Evolutionary conservation across 2,888 invertebrate species (phyloP), one percentile per base, ranked within the genome.

Genomic region (Lasioglossum marginatum): DNA sequence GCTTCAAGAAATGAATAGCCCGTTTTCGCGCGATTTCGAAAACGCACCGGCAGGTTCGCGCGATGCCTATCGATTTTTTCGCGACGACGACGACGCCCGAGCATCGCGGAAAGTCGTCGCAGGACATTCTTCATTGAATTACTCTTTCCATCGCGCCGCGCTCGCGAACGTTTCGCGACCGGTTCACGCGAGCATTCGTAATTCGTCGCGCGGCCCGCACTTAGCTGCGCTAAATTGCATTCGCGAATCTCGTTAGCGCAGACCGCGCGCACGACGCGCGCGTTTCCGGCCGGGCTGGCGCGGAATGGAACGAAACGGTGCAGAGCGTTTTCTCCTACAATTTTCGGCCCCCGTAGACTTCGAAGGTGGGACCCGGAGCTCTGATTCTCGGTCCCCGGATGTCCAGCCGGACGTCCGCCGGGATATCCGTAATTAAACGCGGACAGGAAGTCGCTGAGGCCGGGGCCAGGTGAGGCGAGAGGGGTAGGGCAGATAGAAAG

Each of bases 201-300:
- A 91, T 91, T 91, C 89, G 89, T 89, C 91, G 87, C 91, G 87
- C 85, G 75, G 86, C 88, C 88, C 88, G 91, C 93, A 90, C 91
- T 93, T 93, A 91, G 91, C 89, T 91, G 88, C 88, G 92, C 88
- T 79, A 93, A 93, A 93, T 93, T 93, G 92, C 92, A 85, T 92
- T 89, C 90, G 89, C 86, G 92, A 92, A 93, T 93, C 91, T 92
- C 90, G 92, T 93, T 93, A 93, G 89, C 91, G 90, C 89, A 88
- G 12, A 12, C 57, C 52, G 8, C 23, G 52, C 52, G 23, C 52
- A n/a, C n/a, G 10, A 52, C 84, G 87, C 88, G 90, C 68, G 83
- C 84, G 83, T 84, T 90, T 85, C 85, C 78, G 82, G 52, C 57
- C 73, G 71, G 57, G 77, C 45, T 23, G 19, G 4, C 57, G n/a